Conservation (phyloP, 2,888 invertebrate species). For the Agriopis marginaria region DNA sequence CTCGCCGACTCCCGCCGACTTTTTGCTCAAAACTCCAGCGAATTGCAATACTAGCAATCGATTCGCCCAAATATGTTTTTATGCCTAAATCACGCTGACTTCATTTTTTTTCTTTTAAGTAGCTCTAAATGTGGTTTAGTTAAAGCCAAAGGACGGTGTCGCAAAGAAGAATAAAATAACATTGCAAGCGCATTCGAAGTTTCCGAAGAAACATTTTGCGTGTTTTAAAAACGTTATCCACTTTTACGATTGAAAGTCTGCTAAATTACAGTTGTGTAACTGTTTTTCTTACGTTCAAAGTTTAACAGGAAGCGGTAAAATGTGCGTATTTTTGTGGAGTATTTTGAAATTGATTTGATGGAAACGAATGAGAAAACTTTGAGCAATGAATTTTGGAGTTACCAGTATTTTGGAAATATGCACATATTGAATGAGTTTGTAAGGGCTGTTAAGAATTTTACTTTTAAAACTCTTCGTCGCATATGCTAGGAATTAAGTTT, state of each 20-base stretch:
- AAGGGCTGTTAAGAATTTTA: too few species aligned
- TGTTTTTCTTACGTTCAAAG: slow-evolving; percentile 35
- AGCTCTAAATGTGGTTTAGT: too few species aligned
- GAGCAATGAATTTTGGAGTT: too few species aligned
- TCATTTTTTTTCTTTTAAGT: background rate
- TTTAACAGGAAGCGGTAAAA: slow-evolving; percentile 30
- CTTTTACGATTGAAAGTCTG: slow-evolving; percentile 37
- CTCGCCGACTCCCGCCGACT: too few species aligned
- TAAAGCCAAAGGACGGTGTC: background rate
- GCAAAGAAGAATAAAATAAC: background rate
- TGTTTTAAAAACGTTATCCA: slow-evolving; percentile 34
- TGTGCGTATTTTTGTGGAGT: slow-evolving; percentile 8
- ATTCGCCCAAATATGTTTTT: too few species aligned
- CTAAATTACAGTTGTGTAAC: slow-evolving; percentile 8
- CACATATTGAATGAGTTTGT: background rate
- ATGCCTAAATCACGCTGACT: too few species aligned
- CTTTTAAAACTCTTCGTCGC: too few species aligned
- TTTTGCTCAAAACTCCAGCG: too few species aligned
- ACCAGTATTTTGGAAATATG: background rate
- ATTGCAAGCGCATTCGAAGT: background rate
- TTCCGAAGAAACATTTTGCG: slow-evolving; percentile 24
- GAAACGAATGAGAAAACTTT: slow-evolving; percentile 53
- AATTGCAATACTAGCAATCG: too few species aligned
- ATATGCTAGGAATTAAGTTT: too few species aligned
- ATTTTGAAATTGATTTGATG: slow-evolving; percentile 50